Conservation (phyloP, 2,113 vertebrate species). For the Centropristis striata region DNA sequence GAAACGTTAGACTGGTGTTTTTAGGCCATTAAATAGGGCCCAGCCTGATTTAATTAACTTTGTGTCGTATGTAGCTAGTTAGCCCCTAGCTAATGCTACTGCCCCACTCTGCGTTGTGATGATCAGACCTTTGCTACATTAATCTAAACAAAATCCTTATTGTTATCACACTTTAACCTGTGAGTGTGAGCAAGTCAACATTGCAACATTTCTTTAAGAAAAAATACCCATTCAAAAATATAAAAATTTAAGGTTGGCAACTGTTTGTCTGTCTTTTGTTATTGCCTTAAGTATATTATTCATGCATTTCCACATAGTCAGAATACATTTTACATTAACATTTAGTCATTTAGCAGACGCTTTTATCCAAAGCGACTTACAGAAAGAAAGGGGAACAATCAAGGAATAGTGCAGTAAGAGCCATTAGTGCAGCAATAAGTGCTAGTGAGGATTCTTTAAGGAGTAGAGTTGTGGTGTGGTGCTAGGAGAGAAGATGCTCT, state of each 20-base stretch:
- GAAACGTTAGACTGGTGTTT: neutral
- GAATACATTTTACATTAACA: too few relatives aligned
- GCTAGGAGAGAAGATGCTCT: too few relatives aligned
- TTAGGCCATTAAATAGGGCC: slow-evolving; percentile 4
- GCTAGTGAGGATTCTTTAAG: too few relatives aligned
- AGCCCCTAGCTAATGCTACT: slow-evolving; percentile 47
- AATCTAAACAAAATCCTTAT: neutral
- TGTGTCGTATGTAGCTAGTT: slow-evolving; percentile 58
- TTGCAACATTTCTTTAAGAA: neutral
- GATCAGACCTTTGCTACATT: slow-evolving; percentile 22
- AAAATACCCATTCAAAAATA: neutral
- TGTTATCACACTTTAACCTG: neutral
- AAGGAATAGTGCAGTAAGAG: too few relatives aligned
- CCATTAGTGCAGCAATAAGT: too few relatives aligned
- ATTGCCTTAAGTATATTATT: neutral
- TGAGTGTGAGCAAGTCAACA: neutral
- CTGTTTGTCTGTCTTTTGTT: neutral
- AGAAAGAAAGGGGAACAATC: too few relatives aligned
- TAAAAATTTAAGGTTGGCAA: neutral
- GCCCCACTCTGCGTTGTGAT: slow-evolving; percentile 55
- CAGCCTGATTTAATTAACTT: slow-evolving; percentile 52
- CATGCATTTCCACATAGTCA: neutral
- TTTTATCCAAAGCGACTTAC: too few relatives aligned
- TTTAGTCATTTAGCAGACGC: too few relatives aligned
- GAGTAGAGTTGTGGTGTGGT: too few relatives aligned